Conservation (phyloP, 2,113 vertebrate species). For the Oplegnathus fasciatus region DNA sequence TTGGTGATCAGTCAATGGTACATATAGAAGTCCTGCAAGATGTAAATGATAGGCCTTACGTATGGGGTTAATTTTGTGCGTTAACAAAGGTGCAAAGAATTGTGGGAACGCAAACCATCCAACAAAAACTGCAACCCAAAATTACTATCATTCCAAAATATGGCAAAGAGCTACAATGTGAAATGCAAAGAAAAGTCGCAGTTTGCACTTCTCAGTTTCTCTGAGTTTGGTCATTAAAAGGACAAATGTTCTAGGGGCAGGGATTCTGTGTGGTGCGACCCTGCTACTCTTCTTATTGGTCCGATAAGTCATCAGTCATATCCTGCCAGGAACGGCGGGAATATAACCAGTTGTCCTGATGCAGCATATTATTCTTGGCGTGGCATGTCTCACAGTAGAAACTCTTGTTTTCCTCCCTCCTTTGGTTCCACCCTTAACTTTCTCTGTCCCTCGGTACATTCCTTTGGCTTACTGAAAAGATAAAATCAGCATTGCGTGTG, state of each 20-base stretch:
- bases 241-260: too few relatives aligned
- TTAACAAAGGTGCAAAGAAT: neutral
- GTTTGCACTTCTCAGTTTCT: too few relatives aligned
- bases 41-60: neutral
- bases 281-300: too few relatives aligned
- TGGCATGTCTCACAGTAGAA: slow-evolving; percentile 6
- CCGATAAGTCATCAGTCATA: too few relatives aligned
- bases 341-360: slow-evolving; percentile 16
- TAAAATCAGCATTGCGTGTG: slow-evolving; percentile 22
- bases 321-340: too few relatives aligned
- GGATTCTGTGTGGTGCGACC: too few relatives aligned
- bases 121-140: neutral
- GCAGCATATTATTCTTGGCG: slow-evolving; percentile 21
- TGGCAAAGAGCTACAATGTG: neutral
- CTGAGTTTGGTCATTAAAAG: too few relatives aligned
- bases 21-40: neutral
- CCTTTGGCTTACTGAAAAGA: slow-evolving; percentile 42
- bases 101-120: neutral
- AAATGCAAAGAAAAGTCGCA: neutral
- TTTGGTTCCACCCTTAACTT: slow-evolving; percentile 40
- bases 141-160: neutral
- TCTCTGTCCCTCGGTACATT: slow-evolving; percentile 38
- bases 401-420: slow-evolving; percentile 2
- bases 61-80: neutral
- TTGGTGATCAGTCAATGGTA: neutral